These are phyloP conservation scores for Spilogale gracilis DNA, from an alignment of 2,113 vertebrate genomes.

Conservation along the genomic window DNA sequence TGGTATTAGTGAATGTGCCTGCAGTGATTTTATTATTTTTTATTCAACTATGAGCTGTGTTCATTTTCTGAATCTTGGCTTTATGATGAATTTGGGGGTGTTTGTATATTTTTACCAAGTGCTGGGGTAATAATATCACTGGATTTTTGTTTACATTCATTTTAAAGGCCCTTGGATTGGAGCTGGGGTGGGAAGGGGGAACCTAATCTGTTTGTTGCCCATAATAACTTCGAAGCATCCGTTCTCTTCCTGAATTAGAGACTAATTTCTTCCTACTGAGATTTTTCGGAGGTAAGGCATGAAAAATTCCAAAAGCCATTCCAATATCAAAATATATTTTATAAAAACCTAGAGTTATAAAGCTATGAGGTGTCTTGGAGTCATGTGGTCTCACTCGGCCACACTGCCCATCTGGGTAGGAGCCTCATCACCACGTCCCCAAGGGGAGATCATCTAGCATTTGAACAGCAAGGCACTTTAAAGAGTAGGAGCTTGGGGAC, in stretches of 20 bases:
- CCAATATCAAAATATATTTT: conserved; percentile 20
- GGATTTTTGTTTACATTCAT: background rate
- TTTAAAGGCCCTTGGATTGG: background rate
- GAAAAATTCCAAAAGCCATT: background rate
- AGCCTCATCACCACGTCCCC: background rate
- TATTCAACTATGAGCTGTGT: background rate
- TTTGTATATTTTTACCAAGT: background rate
- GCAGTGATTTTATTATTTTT: conserved; percentile 35
- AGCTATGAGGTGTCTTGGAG: background rate
- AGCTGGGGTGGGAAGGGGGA: background rate
- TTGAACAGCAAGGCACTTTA: background rate
- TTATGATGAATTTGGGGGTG: background rate
- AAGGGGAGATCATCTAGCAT: background rate
- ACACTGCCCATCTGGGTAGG: background rate
- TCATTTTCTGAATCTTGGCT: background rate
- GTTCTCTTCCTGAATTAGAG: background rate
- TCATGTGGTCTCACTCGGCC: background rate
- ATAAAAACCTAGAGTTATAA: background rate
- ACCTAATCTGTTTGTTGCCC: background rate
- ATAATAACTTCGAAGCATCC: background rate
- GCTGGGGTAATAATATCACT: background rate
- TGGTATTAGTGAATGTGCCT: background rate
- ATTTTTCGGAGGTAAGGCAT: conserved; percentile 24
- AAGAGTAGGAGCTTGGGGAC: background rate
- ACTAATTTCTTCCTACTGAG: background rate